phyloP scores from a whole-genome alignment of 2,797 vertebrate genomes.

The Myiotriccus ornatus region DNA sequence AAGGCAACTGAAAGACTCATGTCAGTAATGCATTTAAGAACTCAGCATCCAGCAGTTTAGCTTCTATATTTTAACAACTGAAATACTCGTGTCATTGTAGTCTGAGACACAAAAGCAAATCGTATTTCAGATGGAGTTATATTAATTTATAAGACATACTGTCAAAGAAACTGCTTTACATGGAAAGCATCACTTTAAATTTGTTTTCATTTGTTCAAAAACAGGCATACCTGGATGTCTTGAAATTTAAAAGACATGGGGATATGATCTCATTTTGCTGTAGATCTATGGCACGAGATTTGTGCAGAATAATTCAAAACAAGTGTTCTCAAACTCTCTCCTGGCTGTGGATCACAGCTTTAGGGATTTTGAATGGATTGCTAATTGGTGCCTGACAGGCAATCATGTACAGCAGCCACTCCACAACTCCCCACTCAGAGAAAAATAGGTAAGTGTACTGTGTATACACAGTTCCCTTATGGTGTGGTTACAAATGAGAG shows the following conservation, averaged over 20 bases:
- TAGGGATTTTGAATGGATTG: conserved; percentile 42
- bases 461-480: conserved; percentile 20
- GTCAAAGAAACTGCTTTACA: not conserved
- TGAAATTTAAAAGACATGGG: not conserved
- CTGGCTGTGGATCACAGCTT: conserved; percentile 52
- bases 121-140: not conserved
- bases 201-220: conserved; percentile 28
- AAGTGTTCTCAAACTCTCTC: conserved; percentile 55
- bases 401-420: conserved; percentile 44
- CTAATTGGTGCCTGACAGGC: conserved; percentile 63
- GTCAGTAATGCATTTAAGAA: not conserved
- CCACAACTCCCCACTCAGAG: conserved; percentile 20
- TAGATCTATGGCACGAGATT: conserved; percentile 15
- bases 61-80: not conserved
- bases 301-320: conserved; percentile 38
- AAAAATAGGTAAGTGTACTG: conserved; percentile 36
- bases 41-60: not conserved
- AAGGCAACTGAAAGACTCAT: not conserved
- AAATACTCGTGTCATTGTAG: not conserved
- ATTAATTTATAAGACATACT: conserved; percentile 38
- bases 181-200: not conserved
- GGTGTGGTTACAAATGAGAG: not conserved
- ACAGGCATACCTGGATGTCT: not conserved
- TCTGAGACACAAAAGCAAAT: conserved; percentile 13
- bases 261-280: conserved; percentile 31